phyloP scores from a whole-genome alignment of 2,888 invertebrate genomes.

The Ernsta delagoae region DNA sequence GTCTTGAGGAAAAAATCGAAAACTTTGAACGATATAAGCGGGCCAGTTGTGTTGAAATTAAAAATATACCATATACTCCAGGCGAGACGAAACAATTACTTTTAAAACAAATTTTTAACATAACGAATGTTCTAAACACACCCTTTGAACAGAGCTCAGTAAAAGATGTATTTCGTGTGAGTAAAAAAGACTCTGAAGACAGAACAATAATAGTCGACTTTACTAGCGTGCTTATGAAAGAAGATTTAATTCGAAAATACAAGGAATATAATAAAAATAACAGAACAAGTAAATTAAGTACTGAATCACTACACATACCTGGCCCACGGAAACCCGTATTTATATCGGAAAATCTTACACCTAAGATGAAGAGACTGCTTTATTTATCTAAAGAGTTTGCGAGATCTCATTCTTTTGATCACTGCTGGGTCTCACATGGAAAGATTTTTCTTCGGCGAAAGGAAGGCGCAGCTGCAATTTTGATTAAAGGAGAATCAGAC shows the following conservation, averaged over 20 bases:
- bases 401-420: not conserved
- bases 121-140: not conserved
- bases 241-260: constrained; percentile 4
- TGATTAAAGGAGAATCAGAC: constrained; percentile 2
- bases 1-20: not conserved
- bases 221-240: constrained; percentile 14
- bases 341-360: not conserved
- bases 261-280: not conserved
- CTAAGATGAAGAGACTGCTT: not conserved
- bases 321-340: constrained; percentile 1
- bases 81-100: constrained; percentile 5
- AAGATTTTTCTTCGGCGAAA: not conserved
- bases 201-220: constrained; percentile 28
- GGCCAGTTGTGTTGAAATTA: constrained; percentile 18
- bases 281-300: not conserved
- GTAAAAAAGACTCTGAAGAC: not conserved
- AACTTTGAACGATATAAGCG: constrained; percentile 1
- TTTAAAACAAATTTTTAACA: not conserved
- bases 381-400: not conserved
- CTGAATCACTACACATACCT: constrained; percentile 4
- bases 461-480: constrained; percentile 2
- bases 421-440: not conserved
- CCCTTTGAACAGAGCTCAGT: not conserved
- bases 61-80: constrained; percentile 19
- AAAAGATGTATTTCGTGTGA: constrained; percentile 9